phyloP scores from a whole-genome alignment of 2,888 invertebrate genomes.

The Oscheius myriophilus region DNA sequence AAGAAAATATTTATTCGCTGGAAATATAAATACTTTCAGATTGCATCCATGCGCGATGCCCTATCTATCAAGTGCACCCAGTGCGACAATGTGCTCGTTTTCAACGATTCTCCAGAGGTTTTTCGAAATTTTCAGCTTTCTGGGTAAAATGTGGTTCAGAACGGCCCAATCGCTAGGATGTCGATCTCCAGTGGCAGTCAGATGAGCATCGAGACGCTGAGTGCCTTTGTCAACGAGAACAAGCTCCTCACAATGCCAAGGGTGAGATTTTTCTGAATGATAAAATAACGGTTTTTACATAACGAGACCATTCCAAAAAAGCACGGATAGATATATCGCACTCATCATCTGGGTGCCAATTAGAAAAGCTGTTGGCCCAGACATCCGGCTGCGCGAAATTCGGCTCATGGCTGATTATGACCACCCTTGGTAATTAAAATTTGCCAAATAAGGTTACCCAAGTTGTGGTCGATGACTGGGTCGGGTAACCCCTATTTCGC shows the following conservation, averaged over 20 bases:
- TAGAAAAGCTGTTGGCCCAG: no score
- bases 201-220: slow-evolving; percentile 63
- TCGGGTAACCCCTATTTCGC: no score
- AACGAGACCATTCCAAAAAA: no score
- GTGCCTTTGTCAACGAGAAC: slow-evolving; percentile 72
- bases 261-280: slow-evolving; percentile 39
- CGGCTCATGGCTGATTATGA: no score
- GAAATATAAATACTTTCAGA: slow-evolving; percentile 23
- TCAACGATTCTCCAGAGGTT: slow-evolving; percentile 72
- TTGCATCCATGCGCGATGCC: slow-evolving; percentile 50
- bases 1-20: no score
- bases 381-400: no score
- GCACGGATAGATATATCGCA: no score
- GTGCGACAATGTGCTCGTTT: slow-evolving; percentile 73
- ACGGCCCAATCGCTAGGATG: slow-evolving; percentile 60
- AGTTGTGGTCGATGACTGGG: no score
- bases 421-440: no score
- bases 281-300: no score
- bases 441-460: no score
- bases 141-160: slow-evolving; percentile 36
- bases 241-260: slow-evolving; percentile 72
- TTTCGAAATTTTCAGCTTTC: background rate
- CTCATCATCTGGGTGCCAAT: no score
- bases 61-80: slow-evolving; percentile 59
- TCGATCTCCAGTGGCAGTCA: slow-evolving; percentile 54